Evolutionary conservation across 1,140 invertebrate genomes (phyloP), one percentile per base, ranked within the genome.

Genomic region (Holotrichia oblita): DNA sequence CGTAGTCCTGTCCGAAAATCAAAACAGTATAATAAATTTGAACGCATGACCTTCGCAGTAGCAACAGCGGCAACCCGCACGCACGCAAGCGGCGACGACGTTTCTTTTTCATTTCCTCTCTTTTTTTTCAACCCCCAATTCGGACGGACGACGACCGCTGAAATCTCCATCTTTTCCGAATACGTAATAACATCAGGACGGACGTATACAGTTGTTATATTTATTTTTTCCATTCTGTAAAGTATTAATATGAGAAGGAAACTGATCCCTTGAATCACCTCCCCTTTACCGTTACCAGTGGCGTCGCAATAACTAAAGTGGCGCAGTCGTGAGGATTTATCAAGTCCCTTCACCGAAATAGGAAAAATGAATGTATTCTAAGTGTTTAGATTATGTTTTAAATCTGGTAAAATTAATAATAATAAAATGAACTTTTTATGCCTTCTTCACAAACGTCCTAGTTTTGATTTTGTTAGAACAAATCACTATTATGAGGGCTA

Each of bases 151-250:
- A 24, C 44, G 44, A 48, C 44, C 44, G 44, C 17, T 20, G 61
- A 64, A 59, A 64, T 64, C 22, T 64, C 61, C 61, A 64, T 64
- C 61, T 64, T 64, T 8, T 20, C 24, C 17, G 61, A 64, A 64
- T 64, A 64, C 61, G 61, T 64, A 64, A 64, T 64, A 64, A 27
- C 61, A 27, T 64, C 24, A 64, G 24, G 61, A 64, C 24, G 61
- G 17, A 14, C 61, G 17, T 64, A 48, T 48, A 64, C 61, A 64
- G 61, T 64, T 64, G 61, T 64, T 64, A 64, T 64, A 64, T 64
- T 64, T 64, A 64, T 64, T 64, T 64, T 64, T 64, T 64, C 61
- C 61, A 64, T 64, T 64, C 61, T 64, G 61, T 64, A 64, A 64
- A 64, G 61, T 64, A 64, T 64, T 64, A 64, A 64, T 64, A 64